phyloP scores from a whole-genome alignment of 2,113 vertebrate genomes.

The Dasyprocta punctata region DNA sequence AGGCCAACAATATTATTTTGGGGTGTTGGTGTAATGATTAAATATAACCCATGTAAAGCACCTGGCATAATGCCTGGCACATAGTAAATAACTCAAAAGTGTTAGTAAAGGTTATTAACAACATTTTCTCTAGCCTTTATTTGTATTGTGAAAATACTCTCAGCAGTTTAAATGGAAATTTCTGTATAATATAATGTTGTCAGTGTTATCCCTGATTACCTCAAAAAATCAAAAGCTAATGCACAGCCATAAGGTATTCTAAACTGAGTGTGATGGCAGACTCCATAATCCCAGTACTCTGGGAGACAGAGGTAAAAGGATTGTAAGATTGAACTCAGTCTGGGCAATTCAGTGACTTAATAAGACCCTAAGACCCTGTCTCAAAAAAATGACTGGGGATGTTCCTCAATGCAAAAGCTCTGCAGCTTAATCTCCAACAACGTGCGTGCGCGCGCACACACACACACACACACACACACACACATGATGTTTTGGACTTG shows the following conservation, averaged over 20 bases:
- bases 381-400: background rate
- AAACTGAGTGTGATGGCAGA: background rate
- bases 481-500: background rate
- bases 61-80: background rate
- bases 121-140: slow-evolving; percentile 39
- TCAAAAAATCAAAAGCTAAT: slow-evolving; percentile 40
- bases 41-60: slow-evolving; percentile 48
- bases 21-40: background rate
- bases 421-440: background rate
- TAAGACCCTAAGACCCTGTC: background rate
- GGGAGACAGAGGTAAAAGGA: background rate
- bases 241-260: background rate
- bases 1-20: slow-evolving; percentile 27
- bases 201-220: background rate
- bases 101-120: slow-evolving; percentile 18
- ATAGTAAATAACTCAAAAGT: background rate
- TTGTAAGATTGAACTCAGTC: background rate
- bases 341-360: background rate
- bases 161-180: slow-evolving; percentile 41
- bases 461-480: background rate
- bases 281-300: background rate
- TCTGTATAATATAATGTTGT: background rate
- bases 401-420: background rate
- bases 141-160: slow-evolving; percentile 27
- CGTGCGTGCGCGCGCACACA: background rate